These are phyloP conservation scores for Pelodiscus sinensis DNA, from an alignment of 2,113 vertebrate species.

Conservation along the genomic window DNA sequence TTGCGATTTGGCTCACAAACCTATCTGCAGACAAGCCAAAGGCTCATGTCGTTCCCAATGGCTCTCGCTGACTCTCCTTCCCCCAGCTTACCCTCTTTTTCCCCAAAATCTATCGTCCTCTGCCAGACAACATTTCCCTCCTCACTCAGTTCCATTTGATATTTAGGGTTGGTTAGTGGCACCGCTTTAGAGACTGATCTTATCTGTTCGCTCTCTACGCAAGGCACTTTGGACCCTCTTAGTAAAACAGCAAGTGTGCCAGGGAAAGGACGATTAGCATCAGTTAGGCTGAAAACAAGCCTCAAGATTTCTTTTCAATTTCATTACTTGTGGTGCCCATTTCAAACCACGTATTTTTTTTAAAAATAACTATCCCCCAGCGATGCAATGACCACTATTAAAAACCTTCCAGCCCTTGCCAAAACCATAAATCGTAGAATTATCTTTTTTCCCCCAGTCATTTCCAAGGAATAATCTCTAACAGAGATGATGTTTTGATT, in stretches of 20 bases:
- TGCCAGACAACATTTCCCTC: neutral
- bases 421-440: constrained; percentile 15
- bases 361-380: neutral
- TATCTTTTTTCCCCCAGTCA: constrained; percentile 25
- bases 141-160: constrained; percentile 21
- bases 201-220: constrained; percentile 3
- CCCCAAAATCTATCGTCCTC: constrained; percentile 5
- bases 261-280: constrained; percentile 16
- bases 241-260: constrained; percentile 1
- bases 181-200: neutral
- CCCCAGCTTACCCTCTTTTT: neutral
- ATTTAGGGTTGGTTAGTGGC: constrained; percentile 30
- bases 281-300: neutral
- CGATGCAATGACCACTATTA: neutral
- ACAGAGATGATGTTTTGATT: constrained; percentile 51
- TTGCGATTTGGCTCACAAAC: neutral
- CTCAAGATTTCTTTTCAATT: neutral
- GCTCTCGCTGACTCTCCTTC: neutral
- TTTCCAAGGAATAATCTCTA: constrained; percentile 52
- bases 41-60: neutral
- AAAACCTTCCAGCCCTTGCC: neutral
- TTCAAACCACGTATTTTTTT: neutral
- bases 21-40: constrained; percentile 16
- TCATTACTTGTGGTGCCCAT: neutral
- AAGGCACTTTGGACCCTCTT: constrained; percentile 7